Evolutionary conservation across 2,888 invertebrate genomes (phyloP), one percentile per base, ranked within the genome.

Genomic region (Orgyia antiqua): DNA sequence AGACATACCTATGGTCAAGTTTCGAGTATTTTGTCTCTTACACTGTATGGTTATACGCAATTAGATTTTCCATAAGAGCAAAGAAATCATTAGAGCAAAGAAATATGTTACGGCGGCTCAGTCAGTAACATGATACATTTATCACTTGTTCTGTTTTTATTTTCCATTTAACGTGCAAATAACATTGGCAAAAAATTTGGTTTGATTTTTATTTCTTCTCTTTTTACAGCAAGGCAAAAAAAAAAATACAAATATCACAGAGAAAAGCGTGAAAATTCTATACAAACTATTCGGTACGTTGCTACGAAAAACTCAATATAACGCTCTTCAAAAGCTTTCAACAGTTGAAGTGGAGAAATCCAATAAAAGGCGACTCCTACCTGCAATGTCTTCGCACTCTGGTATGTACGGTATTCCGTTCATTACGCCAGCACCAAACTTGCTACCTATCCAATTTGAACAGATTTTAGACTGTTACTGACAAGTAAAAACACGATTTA

Each of bases 401-500:
- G 70, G 76, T 68, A 74, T 73, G 68, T 60, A 42, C 32, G 74
- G 77, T 62, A 77, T 64, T 56, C 69, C 70, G 71, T 74, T 80
- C 78, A 79, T 82, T 82, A 78, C 77, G 58, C 64, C 55, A 51
- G 68, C 67, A 65, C 66, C 60, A 68, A 65, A 74, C 71, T 78
- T 75, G 74, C 66, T 69, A 74, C 75, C 68, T 71, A 59, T 63
- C 71, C 68, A 67, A 74, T 74, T 73, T 70, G 60, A 61, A 62
- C 45, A 47, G 42, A 50, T 69, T 75, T 68, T 59, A 54, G 52
- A 58, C 55, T 46, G 58, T 51, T 55, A 52, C 48, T 11, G 4
- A 4, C 31, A 40, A 37, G 41, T 36, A 34, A 35, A 33, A 29
- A 31, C 42, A 36, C 58, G 58, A 64, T 68, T 67, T 65, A 65